Conservation (phyloP, 2,888 invertebrate genomes). For the Leuctra nigra region DNA sequence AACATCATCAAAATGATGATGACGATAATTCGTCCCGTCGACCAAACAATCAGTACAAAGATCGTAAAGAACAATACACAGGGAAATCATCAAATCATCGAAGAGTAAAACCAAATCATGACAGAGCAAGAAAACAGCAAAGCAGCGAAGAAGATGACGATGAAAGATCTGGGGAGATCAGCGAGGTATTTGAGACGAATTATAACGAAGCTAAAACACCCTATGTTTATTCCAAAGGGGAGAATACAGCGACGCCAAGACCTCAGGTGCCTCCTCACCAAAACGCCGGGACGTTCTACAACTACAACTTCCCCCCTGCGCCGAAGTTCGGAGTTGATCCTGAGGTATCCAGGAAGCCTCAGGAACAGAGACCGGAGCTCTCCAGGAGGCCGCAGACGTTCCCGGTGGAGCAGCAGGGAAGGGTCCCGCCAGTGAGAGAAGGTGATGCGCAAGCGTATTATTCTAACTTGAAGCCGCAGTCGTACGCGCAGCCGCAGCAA, state of each 20-base stretch:
- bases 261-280: background rate
- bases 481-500: no score
- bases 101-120: background rate
- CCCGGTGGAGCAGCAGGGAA: background rate
- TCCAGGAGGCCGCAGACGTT: no score
- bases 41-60: background rate
- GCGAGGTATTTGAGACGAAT: background rate
- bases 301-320: no score
- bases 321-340: no score
- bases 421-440: background rate
- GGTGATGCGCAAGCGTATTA: background rate
- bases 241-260: background rate
- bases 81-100: background rate
- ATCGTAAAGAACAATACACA: background rate
- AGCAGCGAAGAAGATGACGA: conserved; percentile 7
- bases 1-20: background rate
- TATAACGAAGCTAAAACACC: background rate
- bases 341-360: no score
- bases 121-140: background rate
- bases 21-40: background rate
- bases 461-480: background rate
- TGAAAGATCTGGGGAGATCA: background rate
- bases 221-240: background rate
- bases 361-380: no score
- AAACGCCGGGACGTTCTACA: background rate